Conservation (phyloP, 2,888 invertebrate species). For the Eucriotettix oculatus region DNA sequence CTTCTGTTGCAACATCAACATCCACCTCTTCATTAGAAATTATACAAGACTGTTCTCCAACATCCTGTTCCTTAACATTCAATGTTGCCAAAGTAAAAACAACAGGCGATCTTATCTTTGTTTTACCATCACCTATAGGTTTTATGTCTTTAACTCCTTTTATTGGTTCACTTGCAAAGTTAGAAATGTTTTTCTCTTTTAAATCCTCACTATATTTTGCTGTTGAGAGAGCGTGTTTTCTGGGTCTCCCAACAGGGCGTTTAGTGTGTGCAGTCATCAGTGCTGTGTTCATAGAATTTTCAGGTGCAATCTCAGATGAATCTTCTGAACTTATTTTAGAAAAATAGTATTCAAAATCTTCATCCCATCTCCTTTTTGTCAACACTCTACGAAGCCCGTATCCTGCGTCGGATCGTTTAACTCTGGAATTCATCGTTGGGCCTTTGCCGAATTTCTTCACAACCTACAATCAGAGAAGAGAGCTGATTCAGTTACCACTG, state of each 20-base stretch:
- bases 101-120: too few species aligned
- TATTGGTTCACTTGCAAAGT: too few species aligned
- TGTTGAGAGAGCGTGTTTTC: conserved; percentile 2
- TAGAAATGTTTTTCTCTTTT: too few species aligned
- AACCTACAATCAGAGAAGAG: conserved; percentile 12
- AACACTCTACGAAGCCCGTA: conserved; percentile 13
- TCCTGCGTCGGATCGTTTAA: conserved; percentile 11
- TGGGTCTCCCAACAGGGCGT: conserved; percentile 10
- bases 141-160: too few species aligned
- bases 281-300: not conserved
- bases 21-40: conserved; percentile 2
- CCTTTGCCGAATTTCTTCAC: conserved; percentile 1
- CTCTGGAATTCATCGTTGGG: conserved; percentile 10
- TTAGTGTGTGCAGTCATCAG: not conserved
- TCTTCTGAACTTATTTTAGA: conserved; percentile 6
- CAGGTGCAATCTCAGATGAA: not conserved
- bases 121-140: too few species aligned
- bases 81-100: too few species aligned
- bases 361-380: conserved; percentile 12
- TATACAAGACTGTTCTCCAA: not conserved
- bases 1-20: conserved; percentile 1
- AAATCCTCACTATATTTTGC: too few species aligned
- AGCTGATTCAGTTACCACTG: conserved; percentile 10
- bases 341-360: conserved; percentile 15
- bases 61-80: too few species aligned